These are phyloP conservation scores for Dryococelus australis DNA, from an alignment of 2,888 invertebrate species.

Conservation along the genomic window DNA sequence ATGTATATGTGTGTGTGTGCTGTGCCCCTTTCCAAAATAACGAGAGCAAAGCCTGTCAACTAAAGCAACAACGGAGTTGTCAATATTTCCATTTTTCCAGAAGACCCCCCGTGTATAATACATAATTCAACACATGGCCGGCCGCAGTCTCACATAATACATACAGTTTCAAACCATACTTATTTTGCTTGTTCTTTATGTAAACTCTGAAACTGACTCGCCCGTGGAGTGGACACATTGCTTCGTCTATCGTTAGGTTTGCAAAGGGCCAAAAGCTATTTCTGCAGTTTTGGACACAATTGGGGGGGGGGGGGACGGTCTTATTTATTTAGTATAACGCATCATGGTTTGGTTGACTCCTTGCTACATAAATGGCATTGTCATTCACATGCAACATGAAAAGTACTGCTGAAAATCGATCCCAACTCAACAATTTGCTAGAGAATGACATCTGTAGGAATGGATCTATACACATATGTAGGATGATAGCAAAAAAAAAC, in stretches of 20 bases:
- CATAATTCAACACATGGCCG: too few species aligned
- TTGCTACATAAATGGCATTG: neutral
- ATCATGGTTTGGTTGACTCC: neutral
- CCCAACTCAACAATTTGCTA: neutral
- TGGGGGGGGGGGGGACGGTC: neutral
- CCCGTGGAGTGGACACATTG: neutral
- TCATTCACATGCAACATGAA: neutral
- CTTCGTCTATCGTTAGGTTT: neutral
- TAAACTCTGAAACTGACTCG: too few species aligned
- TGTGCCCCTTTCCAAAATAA: too few species aligned
- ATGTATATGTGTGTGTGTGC: too few species aligned
- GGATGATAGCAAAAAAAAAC: neutral
- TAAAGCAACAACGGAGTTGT: too few species aligned
- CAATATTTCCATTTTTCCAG: too few species aligned
- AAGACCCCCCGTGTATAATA: too few species aligned
- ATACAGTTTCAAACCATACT: too few species aligned
- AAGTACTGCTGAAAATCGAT: neutral
- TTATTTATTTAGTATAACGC: neutral
- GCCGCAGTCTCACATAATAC: too few species aligned
- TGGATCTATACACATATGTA: constrained; percentile 3
- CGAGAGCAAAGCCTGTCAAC: too few species aligned
- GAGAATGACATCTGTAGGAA: neutral
- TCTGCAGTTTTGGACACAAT: neutral
- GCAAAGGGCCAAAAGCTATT: neutral
- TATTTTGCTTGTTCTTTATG: too few species aligned